A percentile compares a stretch with the other conserved stretches of the same genome.
Conservation (phyloP, 2,888 invertebrate genomes). For the Tipula confusa region DNA sequence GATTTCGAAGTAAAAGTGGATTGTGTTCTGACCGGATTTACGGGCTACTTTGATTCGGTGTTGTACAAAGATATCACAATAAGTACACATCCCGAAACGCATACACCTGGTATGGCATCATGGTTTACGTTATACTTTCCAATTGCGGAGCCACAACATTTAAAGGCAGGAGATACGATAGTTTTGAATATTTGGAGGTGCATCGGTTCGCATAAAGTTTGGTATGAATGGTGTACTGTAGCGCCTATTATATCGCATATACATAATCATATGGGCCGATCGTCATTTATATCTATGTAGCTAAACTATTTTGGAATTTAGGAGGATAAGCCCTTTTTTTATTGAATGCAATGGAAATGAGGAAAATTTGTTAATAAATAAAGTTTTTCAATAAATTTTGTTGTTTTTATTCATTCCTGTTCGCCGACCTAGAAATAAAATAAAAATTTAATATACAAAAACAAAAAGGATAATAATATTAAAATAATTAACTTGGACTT, state of each 20-base stretch:
- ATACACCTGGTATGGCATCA: slow-evolving; percentile 89
- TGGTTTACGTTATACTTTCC: slow-evolving; percentile 99
- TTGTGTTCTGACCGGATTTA: slow-evolving; percentile 87
- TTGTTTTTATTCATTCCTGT: no score
- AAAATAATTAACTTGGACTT: no score
- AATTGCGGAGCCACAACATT: slow-evolving; percentile 55
- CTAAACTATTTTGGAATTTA: background rate
- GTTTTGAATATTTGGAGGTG: slow-evolving; percentile 85
- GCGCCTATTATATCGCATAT: slow-evolving; percentile 41
- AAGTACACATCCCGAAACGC: slow-evolving; percentile 85
- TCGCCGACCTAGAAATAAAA: no score
- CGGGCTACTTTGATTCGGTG: slow-evolving; percentile 89
- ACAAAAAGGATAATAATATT: no score
- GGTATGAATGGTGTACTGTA: slow-evolving; percentile 87
- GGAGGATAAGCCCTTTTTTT: background rate
- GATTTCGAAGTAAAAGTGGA: slow-evolving; percentile 68
- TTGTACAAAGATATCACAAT: slow-evolving; percentile 80
- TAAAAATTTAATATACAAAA: no score
- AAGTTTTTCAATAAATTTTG: background rate
- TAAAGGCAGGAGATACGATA: slow-evolving; percentile 66
- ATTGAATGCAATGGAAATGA: background rate
- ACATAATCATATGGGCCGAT: slow-evolving; percentile 41
- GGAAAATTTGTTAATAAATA: background rate
- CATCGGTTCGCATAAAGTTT: slow-evolving; percentile 73
- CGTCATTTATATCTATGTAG: slow-evolving; percentile 25